Evolutionary conservation across 2,888 invertebrate species (phyloP).

Genomic region (Amaurobius ferox): DNA sequence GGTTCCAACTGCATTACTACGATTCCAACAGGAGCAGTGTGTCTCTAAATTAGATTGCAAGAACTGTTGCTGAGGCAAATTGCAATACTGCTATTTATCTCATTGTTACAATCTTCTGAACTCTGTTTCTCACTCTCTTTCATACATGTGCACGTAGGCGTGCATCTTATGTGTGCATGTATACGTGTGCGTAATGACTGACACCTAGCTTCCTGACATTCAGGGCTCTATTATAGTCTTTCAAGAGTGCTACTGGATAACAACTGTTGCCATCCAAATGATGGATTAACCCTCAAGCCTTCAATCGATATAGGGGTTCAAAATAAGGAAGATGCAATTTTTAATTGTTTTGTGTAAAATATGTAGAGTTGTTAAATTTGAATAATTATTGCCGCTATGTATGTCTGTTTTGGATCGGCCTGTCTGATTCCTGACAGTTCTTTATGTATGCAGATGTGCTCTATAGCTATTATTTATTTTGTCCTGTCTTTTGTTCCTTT

Average conservation of each 20-base stretch:
- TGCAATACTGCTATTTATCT: slow-evolving; percentile 22
- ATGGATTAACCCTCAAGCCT: background rate
- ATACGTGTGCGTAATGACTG: background rate
- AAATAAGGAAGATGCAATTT: background rate
- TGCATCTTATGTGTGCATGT: background rate
- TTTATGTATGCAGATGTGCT: too few species aligned
- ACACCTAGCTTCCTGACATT: slow-evolving; percentile 39
- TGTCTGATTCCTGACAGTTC: too few species aligned
- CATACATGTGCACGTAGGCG: background rate
- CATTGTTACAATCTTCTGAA: slow-evolving; percentile 4
- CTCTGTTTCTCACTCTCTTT: background rate
- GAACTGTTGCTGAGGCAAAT: background rate
- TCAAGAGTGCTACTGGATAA: slow-evolving; percentile 11
- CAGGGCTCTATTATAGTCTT: slow-evolving; percentile 40
- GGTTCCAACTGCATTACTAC: background rate
- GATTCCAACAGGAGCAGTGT: background rate
- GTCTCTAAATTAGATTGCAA: background rate
- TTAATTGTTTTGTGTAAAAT: background rate
- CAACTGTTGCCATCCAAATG: background rate
- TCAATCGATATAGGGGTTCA: background rate
- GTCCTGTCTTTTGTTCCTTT: too few species aligned
- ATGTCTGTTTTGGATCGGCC: background rate
- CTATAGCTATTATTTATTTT: too few species aligned
- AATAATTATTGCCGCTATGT: background rate
- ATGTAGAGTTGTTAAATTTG: slow-evolving; percentile 16